Conservation (phyloP, 1,140 invertebrate species). For the Cryptotermes secundus region DNA sequence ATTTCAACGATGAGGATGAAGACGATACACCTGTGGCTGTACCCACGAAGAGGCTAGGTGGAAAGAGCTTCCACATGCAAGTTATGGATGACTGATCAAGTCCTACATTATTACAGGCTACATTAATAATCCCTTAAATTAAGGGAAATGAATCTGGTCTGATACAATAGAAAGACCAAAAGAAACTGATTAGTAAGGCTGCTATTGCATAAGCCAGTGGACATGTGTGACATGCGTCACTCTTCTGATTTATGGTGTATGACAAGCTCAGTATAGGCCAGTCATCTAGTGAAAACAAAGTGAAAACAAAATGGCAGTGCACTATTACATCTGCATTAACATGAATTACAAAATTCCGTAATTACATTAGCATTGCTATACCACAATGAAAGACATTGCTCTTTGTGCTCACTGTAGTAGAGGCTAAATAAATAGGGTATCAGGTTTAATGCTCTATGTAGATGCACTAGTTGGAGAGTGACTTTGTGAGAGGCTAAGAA, state of each 20-base stretch:
- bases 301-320: constrained; percentile 15
- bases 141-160: not conserved
- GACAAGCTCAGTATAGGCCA: not conserved
- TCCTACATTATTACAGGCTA: not conserved
- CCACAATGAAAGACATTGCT: not conserved
- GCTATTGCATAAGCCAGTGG: not conserved
- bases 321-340: not conserved
- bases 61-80: constrained; percentile 22
- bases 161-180: too few species aligned
- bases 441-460: not conserved
- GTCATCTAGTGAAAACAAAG: not conserved
- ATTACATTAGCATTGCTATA: not conserved
- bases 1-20: constrained; percentile 27
- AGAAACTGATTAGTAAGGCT: not conserved
- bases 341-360: not conserved
- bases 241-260: not conserved
- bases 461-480: not conserved
- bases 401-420: not conserved
- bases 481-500: not conserved
- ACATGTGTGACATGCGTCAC: not conserved
- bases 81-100: constrained; percentile 24
- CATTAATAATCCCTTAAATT: not conserved
- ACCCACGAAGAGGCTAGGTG: not conserved
- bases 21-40: not conserved
- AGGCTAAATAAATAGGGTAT: not conserved